phyloP scores from a whole-genome alignment of 2,113 vertebrate species.

The Stercorarius parasiticus region DNA sequence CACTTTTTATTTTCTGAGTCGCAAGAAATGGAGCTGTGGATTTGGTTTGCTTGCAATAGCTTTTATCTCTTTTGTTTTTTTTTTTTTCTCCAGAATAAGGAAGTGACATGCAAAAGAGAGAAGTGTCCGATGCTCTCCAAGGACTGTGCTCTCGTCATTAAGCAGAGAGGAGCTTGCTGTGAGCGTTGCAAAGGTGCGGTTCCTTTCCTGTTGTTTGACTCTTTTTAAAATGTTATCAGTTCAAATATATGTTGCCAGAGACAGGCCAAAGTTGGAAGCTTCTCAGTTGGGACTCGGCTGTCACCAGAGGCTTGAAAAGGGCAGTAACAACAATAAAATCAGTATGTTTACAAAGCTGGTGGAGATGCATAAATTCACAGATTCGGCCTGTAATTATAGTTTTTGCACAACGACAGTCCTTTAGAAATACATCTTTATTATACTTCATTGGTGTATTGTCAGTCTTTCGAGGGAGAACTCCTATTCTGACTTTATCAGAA shows the following conservation, averaged over 20 bases:
- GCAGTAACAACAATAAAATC: neutral
- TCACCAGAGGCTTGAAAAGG: neutral
- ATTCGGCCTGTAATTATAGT: neutral
- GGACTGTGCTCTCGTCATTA: constrained; percentile 93
- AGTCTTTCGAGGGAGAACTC: neutral
- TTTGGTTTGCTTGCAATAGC: neutral
- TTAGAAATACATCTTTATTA: neutral
- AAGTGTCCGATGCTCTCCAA: constrained; percentile 88
- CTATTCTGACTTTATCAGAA: neutral
- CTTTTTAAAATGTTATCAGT: neutral
- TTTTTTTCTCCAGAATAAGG: constrained; percentile 82
- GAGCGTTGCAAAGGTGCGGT: constrained; percentile 92
- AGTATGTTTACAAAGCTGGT: neutral
- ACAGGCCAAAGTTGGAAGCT: neutral
- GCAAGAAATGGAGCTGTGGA: neutral
- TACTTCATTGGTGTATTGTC: neutral
- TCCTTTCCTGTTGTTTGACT: neutral
- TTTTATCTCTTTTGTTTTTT: neutral
- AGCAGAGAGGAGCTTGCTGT: constrained; percentile 94
- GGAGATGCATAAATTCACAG: neutral
- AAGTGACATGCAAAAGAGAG: constrained; percentile 95
- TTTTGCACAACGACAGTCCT: neutral
- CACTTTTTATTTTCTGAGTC: neutral
- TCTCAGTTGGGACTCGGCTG: neutral
- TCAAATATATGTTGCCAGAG: neutral